A percentile compares a stretch with the other conserved stretches of the same genome.
These are phyloP conservation scores for Synaphobranchus kaupii DNA, from an alignment of 2,797 vertebrate genomes.

Conservation along the genomic window DNA sequence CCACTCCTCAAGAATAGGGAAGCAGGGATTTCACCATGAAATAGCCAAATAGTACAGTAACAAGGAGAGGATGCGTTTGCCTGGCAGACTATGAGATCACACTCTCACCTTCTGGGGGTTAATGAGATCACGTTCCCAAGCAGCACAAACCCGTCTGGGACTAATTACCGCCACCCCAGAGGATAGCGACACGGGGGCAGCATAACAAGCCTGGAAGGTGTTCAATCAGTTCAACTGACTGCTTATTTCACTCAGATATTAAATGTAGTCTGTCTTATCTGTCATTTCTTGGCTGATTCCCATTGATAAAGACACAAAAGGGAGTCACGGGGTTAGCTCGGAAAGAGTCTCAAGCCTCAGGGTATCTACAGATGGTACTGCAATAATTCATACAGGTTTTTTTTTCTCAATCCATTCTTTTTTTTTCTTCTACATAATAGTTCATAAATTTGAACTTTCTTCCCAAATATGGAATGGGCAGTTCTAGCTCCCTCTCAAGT, in stretches of 20 bases:
- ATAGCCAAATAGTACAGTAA: not conserved
- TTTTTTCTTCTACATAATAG: not conserved
- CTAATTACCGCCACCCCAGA: not conserved
- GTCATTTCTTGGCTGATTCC: not conserved
- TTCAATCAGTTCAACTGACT: not conserved
- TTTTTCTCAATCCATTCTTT: not conserved
- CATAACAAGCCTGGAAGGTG: not conserved
- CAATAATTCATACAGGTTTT: not conserved
- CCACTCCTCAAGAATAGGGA: not conserved
- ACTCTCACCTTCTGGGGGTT: not conserved
- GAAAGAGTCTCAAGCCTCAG: not conserved
- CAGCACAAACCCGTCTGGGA: not conserved
- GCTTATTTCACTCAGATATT: not conserved
- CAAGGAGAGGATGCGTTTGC: not conserved
- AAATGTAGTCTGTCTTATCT: not conserved
- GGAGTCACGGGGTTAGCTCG: not conserved
- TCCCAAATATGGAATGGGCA: not conserved
- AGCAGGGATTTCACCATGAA: not conserved
- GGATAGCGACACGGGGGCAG: not conserved
- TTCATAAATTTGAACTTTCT: not conserved
- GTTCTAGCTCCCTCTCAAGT: not conserved
- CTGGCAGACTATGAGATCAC: not conserved
- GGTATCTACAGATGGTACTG: not conserved
- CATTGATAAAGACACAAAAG: not conserved
- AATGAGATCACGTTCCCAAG: not conserved